phyloP scores from a whole-genome alignment of 2,113 vertebrate species.

The zebrafish (Danio rerio) region DNA sequence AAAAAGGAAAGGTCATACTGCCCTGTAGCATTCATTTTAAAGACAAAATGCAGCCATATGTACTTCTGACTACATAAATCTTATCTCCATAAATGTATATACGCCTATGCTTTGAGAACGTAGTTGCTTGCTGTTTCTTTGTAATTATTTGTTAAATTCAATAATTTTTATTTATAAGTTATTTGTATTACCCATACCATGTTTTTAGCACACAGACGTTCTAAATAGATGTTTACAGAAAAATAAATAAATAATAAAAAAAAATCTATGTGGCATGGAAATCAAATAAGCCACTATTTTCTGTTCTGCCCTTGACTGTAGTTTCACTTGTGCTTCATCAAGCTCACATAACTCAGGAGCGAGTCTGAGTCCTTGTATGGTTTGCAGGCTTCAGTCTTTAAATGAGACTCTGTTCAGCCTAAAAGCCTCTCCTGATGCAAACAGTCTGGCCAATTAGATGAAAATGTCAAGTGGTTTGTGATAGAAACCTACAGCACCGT shows the following conservation, averaged over 20 bases:
- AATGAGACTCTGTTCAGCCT: slow-evolving; percentile 39
- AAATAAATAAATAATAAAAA: background rate
- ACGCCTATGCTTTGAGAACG: too few relatives aligned
- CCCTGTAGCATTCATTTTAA: too few relatives aligned
- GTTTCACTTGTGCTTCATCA: slow-evolving; percentile 5
- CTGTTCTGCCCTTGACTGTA: slow-evolving; percentile 2
- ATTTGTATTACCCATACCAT: too few relatives aligned
- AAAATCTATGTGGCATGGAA: slow-evolving; percentile 1
- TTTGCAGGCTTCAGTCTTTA: slow-evolving; percentile 21
- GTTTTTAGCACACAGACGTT: too few relatives aligned
- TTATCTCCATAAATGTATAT: too few relatives aligned
- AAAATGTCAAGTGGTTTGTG: slow-evolving; percentile 57
- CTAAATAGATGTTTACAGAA: too few relatives aligned
- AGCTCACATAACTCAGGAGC: background rate
- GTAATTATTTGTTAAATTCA: too few relatives aligned
- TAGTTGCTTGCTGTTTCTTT: too few relatives aligned
- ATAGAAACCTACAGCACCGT: slow-evolving; percentile 11
- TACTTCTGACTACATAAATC: too few relatives aligned
- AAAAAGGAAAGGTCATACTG: too few relatives aligned
- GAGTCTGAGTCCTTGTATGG: slow-evolving; percentile 18
- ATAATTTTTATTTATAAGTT: too few relatives aligned
- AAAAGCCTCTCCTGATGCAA: slow-evolving; percentile 51
- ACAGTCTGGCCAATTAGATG: slow-evolving; percentile 42
- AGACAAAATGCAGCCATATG: too few relatives aligned
- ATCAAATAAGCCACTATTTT: background rate